A percentile compares a stretch with the other conserved stretches of the same genome.
These are phyloP conservation scores for Zaprionus ornatus DNA, from an alignment of 1,140 invertebrate genomes.

Conservation along the genomic window DNA sequence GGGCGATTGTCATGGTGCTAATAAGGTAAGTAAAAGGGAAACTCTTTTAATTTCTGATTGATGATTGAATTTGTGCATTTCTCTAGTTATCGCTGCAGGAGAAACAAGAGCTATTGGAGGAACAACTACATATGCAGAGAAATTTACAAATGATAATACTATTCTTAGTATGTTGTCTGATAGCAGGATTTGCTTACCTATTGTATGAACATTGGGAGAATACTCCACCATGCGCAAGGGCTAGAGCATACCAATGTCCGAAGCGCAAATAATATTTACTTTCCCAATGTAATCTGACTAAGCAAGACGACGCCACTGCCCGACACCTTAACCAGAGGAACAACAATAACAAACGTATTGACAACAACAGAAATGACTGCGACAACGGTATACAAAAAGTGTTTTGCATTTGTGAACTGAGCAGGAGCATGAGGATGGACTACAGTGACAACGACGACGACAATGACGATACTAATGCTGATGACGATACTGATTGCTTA, in stretches of 20 bases:
- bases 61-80: background rate
- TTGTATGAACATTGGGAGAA: slow-evolving; percentile 48
- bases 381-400: slow-evolving; percentile 10
- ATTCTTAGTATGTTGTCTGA: slow-evolving; percentile 45
- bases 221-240: slow-evolving; percentile 7
- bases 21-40: background rate
- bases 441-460: slow-evolving; percentile 30
- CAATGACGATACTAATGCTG: slow-evolving; percentile 16
- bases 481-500: slow-evolving; percentile 40
- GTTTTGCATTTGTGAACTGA: slow-evolving; percentile 52
- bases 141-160: slow-evolving; percentile 57
- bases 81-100: background rate
- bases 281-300: slow-evolving; percentile 75
- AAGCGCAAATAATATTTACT: slow-evolving; percentile 82
- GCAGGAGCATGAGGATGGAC: slow-evolving; percentile 37
- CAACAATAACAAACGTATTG: slow-evolving; percentile 18
- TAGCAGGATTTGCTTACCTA: slow-evolving; percentile 51
- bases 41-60: background rate
- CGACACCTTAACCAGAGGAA: slow-evolving; percentile 16
- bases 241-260: slow-evolving; percentile 33
- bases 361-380: slow-evolving; percentile 29
- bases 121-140: background rate
- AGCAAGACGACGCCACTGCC: slow-evolving; percentile 51
- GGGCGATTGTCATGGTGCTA: background rate
- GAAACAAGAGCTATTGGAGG: background rate